A percentile compares a stretch with the other conserved stretches of the same genome.
Conservation (phyloP, 2,888 invertebrate species). For the Heliconius hortense region DNA sequence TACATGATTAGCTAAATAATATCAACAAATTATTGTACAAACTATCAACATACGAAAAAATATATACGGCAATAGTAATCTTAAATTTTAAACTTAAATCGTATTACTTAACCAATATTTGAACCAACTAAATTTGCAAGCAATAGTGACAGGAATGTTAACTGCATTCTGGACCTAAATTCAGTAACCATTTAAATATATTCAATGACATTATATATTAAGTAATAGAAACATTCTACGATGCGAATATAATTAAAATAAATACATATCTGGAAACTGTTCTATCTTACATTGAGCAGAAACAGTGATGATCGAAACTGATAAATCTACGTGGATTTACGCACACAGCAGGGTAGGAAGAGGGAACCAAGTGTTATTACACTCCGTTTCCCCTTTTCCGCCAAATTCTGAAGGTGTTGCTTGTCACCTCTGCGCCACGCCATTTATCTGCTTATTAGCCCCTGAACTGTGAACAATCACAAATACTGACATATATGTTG, state of each 20-base stretch:
- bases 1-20: too few species aligned
- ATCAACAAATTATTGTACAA: background rate
- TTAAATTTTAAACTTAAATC: background rate
- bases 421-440: too few species aligned
- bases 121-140: background rate
- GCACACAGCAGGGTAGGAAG: too few species aligned
- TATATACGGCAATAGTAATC: background rate
- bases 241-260: background rate
- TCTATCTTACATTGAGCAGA: too few species aligned
- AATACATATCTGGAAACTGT: background rate
- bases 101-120: background rate
- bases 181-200: constrained; percentile 1
- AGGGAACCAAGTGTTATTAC: too few species aligned
- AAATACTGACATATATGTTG: too few species aligned
- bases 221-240: background rate
- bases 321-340: too few species aligned
- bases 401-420: too few species aligned
- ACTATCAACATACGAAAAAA: background rate
- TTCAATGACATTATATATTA: background rate
- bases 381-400: too few species aligned
- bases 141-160: constrained; percentile 16
- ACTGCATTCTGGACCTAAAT: constrained; percentile 14
- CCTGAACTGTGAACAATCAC: too few species aligned
- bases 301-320: too few species aligned
- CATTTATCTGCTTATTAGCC: too few species aligned